These are phyloP conservation scores for Leontocebus nigricollis DNA, from an alignment of 2,797 vertebrate species.

Conservation along the genomic window DNA sequence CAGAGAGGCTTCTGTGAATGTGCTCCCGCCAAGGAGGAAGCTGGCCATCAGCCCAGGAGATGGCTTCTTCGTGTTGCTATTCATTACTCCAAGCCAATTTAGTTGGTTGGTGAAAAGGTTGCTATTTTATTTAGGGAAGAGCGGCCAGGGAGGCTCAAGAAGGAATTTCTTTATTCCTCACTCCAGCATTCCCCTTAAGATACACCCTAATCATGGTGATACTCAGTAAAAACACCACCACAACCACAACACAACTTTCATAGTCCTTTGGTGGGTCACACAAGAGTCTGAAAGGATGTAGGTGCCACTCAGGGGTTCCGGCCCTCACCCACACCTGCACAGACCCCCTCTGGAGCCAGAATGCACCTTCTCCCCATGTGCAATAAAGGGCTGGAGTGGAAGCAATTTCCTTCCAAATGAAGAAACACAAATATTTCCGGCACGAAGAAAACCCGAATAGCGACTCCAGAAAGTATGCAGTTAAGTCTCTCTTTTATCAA, in stretches of 20 bases:
- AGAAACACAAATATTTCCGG: slow-evolving; percentile 66
- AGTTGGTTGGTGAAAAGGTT: neutral
- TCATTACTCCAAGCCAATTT: neutral
- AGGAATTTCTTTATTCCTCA: neutral
- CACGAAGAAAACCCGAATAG: slow-evolving; percentile 53
- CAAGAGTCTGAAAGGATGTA: neutral
- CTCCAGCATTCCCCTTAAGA: neutral
- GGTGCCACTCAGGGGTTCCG: neutral
- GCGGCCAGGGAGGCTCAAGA: neutral
- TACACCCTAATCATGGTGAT: neutral
- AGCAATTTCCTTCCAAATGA: slow-evolving; percentile 64
- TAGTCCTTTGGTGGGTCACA: neutral
- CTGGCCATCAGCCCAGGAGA: neutral
- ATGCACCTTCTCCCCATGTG: slow-evolving; percentile 1
- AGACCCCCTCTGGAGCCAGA: neutral
- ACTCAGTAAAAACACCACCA: neutral
- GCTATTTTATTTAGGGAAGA: neutral
- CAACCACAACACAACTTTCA: neutral
- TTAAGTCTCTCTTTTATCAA: slow-evolving; percentile 71
- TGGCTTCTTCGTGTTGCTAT: rapidly evolving
- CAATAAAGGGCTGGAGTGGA: neutral
- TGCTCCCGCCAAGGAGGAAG: neutral
- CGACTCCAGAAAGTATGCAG: slow-evolving; percentile 37
- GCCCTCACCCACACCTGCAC: neutral
- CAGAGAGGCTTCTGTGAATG: neutral